A percentile compares a stretch with the other conserved stretches of the same genome.
Evolutionary conservation across 2,888 invertebrate species (phyloP).

Genomic region (Spodoptera picta): DNA sequence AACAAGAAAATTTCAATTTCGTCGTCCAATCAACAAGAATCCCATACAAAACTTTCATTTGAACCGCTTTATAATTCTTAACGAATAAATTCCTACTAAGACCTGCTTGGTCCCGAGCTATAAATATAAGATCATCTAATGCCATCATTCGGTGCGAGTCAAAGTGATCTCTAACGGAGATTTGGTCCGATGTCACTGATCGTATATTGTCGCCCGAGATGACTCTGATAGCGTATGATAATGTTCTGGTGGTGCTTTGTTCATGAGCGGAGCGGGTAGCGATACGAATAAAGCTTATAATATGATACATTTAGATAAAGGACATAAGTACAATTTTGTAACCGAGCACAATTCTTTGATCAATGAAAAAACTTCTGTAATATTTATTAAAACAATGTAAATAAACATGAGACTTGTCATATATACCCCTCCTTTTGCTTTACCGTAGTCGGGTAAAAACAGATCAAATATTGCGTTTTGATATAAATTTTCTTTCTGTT

Average conservation of each 20-base stretch:
- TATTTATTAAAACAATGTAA: too few relatives aligned
- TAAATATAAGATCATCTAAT: slow-evolving; percentile 74
- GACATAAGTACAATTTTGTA: too few relatives aligned
- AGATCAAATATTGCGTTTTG: too few relatives aligned
- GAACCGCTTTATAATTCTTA: slow-evolving; percentile 21
- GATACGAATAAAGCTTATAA: neutral
- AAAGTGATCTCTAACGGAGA: slow-evolving; percentile 79
- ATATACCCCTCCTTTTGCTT: too few relatives aligned
- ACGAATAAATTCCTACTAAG: slow-evolving; percentile 45
- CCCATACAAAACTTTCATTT: slow-evolving; percentile 24
- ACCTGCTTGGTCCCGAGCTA: slow-evolving; percentile 50
- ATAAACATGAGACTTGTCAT: too few relatives aligned
- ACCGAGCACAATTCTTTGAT: too few relatives aligned
- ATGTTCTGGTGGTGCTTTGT: slow-evolving; percentile 52
- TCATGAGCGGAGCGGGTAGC: slow-evolving; percentile 62
- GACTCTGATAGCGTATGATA: slow-evolving; percentile 80
- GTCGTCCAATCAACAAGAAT: slow-evolving; percentile 15
- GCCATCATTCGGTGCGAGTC: slow-evolving; percentile 77
- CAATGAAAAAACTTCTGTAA: too few relatives aligned
- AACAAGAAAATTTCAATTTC: neutral
- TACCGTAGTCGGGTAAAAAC: too few relatives aligned
- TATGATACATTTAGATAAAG: too few relatives aligned
- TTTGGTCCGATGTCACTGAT: slow-evolving; percentile 83
- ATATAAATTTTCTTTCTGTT: too few relatives aligned
- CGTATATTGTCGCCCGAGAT: slow-evolving; percentile 87